phyloP scores from a whole-genome alignment of 2,113 vertebrate genomes.

The Numenius arquata region DNA sequence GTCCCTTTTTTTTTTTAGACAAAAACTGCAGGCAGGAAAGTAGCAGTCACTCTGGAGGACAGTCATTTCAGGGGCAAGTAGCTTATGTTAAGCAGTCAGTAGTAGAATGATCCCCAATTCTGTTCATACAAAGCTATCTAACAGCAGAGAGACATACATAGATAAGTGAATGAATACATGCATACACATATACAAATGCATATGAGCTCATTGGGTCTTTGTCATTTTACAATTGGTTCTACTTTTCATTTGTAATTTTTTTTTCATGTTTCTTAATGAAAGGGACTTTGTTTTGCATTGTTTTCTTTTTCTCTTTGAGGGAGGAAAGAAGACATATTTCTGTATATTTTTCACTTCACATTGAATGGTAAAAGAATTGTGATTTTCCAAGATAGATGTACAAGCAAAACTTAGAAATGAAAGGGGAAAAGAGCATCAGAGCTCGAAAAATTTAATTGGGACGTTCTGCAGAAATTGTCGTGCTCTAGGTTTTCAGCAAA shows the following conservation, averaged over 20 bases:
- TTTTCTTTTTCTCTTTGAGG: not conserved
- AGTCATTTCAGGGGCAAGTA: not conserved
- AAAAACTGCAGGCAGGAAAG: not conserved
- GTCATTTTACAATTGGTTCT: not conserved
- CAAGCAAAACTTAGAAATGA: not conserved
- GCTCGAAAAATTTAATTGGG: not conserved
- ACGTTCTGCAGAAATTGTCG: not conserved
- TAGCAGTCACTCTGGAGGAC: not conserved
- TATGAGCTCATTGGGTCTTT: not conserved
- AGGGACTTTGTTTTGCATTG: not conserved
- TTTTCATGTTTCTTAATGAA: not conserved
- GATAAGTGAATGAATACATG: not conserved
- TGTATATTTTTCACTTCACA: not conserved
- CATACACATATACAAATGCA: not conserved
- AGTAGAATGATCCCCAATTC: not conserved
- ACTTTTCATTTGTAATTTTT: not conserved
- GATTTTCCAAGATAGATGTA: not conserved
- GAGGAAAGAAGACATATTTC: not conserved
- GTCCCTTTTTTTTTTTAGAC: not conserved
- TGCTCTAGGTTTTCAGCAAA: not conserved
- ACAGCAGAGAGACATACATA: not conserved
- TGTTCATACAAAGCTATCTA: not conserved
- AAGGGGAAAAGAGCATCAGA: not conserved
- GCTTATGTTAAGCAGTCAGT: not conserved
- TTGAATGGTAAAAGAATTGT: fast-evolving